phyloP scores from a whole-genome alignment of 2,113 vertebrate species.

The Brienomyrus longianalis region DNA sequence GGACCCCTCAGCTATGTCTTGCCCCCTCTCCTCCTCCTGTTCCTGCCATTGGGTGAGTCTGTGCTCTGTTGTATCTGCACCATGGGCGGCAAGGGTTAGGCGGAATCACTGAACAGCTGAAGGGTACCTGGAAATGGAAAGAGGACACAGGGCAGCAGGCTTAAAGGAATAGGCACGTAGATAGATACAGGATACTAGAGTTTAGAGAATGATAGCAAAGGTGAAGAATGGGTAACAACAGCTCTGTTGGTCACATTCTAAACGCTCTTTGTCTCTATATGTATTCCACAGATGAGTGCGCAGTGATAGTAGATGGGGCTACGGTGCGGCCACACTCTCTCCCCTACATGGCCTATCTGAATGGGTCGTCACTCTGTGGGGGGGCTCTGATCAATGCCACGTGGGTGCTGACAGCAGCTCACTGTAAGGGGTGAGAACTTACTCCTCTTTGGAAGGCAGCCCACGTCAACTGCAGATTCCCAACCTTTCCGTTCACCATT shows the following conservation, averaged over 20 bases:
- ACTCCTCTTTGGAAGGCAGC: neutral
- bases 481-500: neutral
- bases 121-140: neutral
- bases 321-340: constrained; percentile 44
- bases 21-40: neutral
- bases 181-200: neutral
- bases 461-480: neutral
- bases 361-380: constrained; percentile 22
- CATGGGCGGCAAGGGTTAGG: neutral
- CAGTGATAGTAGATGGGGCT: constrained; percentile 45
- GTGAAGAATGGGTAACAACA: neutral
- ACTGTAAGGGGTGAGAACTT: constrained; percentile 39
- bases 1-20: neutral
- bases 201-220: neutral
- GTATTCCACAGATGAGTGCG: constrained; percentile 34
- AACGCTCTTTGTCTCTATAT: neutral
- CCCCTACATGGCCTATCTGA: constrained; percentile 46
- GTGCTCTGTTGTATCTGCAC: neutral
- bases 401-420: constrained; percentile 58
- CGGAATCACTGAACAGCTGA: neutral
- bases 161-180: neutral
- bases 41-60: neutral
- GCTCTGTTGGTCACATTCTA: neutral
- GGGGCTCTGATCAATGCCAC: constrained; percentile 42
- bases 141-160: neutral